Evolutionary conservation across 2,797 vertebrate species (phyloP), one percentile per base, ranked within the genome.

Genomic region (Paedocypris micromegethes): DNA sequence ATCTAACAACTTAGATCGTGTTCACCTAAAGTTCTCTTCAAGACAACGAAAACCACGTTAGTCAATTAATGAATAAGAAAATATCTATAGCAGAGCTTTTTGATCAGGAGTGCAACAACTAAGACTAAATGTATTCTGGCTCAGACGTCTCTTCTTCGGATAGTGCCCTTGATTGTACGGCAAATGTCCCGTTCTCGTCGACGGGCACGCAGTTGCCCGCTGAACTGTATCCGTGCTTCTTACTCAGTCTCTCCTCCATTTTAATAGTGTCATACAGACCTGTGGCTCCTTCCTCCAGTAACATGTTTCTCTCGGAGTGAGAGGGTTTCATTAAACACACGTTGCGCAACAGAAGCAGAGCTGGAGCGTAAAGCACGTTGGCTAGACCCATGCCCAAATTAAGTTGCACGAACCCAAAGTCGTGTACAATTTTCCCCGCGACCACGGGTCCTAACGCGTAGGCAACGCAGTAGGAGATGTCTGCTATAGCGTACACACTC

Each of bases 401-500:
- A 54, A 99, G 93, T 78, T 96, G 93, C 0, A 87, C 91, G 3
- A 99, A 99, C 63, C 97, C 97, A 50, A 93, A 88, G 56, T 93
- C 86, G 79, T 98, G 95, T 56, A 98, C 97, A 2, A 99, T 96
- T 79, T 98, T 92, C 49, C 96, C 93, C 0, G 97, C 97, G 67
- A 91, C 94, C 0, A 99, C 80, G 60, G 97, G 97, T 63, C 97
- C 97, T 69, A 97, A 79, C 47, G 97, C 96, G 0, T 98, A 99
- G 0, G 96, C 97, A 81, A 98, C 90, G 0, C 88, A 98, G 75
- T 98, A 98, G 46, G 96, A 98, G 86, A 99, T 98, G 82, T 99
- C 97, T 0, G 97, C 97, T 4, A 99, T 97, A 78, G 97, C 97
- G 0, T 98, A 99, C 72, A 99, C 95, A 2, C 95, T 96, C 72